Base-by-base conservation (phyloP, 2,113 vertebrate genomes). In the Ivindomyrus marchei region DNA sequence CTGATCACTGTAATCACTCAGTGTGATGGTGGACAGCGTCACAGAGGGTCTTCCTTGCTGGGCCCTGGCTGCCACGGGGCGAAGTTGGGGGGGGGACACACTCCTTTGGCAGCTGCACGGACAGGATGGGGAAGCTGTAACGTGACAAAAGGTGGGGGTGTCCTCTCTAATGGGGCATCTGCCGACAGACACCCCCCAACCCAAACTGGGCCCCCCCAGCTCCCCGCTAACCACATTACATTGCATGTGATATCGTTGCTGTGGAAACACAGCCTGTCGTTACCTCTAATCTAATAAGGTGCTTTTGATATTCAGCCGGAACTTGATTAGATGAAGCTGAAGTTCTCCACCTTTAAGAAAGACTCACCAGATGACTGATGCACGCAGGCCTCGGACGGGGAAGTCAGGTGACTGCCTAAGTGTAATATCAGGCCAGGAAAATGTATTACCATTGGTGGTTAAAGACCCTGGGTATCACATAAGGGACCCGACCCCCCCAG, bases 211-310 rank as follows among this genome's bases (percentile, higher is more conserved):
- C 92, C 91, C 92, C 92, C 93, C 92, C 90, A 2, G 93, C 94
- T 94, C 94, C 93, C 93, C 94, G 92, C 93, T 95, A 96, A 96
- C 95, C 94, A 90, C 90, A 92, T 95, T 94, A 95, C 88, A 93
- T 62, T 92, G 89, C 92, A 91, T 89, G 91, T 92, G 88, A 90
- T 87, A 89, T 92, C 87, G 88, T 85, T 89, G 90, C 92, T 93
- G 49, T 83, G 91, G 93, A 94, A 94, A 24, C 52, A 91, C 90
- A 94, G 50, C 19, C 85, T 13, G 27, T 70, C 47, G 45, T 91
- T 91, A 89, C 90, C 90, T 88, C 66, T 90, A 13, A 10, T 92
- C 91, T 85, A 85, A 46, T 85, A 24, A 85, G 39, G 42, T 85
- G 19, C 39, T 85, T 47, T 47, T 45, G 83, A 87, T 11, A 45